Base-by-base conservation (phyloP, 2,888 invertebrate species). In the Phragmatobia fuliginosa region DNA sequence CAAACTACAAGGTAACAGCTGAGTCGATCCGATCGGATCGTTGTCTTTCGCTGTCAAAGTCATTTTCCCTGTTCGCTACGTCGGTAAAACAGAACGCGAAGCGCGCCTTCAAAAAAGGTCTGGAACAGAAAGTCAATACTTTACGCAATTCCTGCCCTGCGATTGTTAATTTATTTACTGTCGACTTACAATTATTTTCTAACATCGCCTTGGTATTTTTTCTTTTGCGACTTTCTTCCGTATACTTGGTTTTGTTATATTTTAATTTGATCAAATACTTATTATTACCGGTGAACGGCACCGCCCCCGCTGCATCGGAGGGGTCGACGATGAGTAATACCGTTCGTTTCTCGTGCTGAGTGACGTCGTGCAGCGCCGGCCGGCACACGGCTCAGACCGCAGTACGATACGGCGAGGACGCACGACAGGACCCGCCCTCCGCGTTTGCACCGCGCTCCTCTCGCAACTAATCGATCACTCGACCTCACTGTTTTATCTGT, bases 261-360 rank as follows among this genome's bases (percentile, higher is more conserved):
- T 76, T 62, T 66, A 59, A 58, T 63, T 77, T 70, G 41, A 77
- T 76, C 66, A 66, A 65, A 75, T 66, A 65, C 45, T 49, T 49
- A 49, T 70, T 70, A 73, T 56, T 76, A 77, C 81, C 87, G 85
- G 87, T 82, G 78, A 81, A 79, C 78, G 80, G 81, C 71, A 66
- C 83, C 85, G 86, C 87, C 87, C 85, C 83, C 86, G 84, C 84
- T 84, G 84, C 81, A 81, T 73, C 85, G 80, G 82, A 84, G 87
- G 87, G 86, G 87, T 84, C 84, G 88, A 85, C 90, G 88, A 94
- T 94, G 94, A 93, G 92, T 93, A 94, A 93, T 93, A 82, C 78
- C 82, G 83, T 92, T 92, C 91, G 90, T 92, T 91, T 88, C 83
- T 91, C 89, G 89, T 91, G 91, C 84, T 89, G 92, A 91, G 93